Base-by-base conservation (phyloP, 2,888 invertebrate species). In the Theretra japonica region DNA sequence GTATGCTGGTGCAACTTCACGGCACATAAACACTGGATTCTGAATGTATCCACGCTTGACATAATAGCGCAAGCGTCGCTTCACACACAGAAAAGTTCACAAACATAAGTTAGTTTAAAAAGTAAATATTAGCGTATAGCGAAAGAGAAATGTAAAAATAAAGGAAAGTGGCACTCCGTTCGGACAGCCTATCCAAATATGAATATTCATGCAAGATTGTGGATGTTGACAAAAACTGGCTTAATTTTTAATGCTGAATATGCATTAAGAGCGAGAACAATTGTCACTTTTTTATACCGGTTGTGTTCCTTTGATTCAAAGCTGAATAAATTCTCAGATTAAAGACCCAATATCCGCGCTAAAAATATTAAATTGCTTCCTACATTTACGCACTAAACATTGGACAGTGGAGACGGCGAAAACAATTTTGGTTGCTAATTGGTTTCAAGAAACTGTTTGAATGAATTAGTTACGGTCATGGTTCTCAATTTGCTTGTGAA, bases 391-490 rank as follows among this genome's bases (percentile, higher is more conserved):
- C 2, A 48, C 17, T 23, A 17, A 65, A 65, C 23, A 41, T 41
- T 65, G 21, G 23, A 17, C 48, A 65, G 1, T 48, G 23, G 15
- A 62, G 62, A 41, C 33, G 41, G 41, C 41, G 33, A 48, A 65
- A 48, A 65, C 65, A 69, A n/a, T 28, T 68, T 25, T 23, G 23
- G 25, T 50, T 69, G 30, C 28, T 28, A 56, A 28, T 56, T 30
- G 30, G 21, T 19, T 68, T 48, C 4, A 69, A 30, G n/a, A 53
- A n/a, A 25, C 60, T 41, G 30, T 56, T 53, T 25, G 19, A 56
- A 58, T 70, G 33, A 33, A 70, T 70, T 70, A 70, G 69, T 70
- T 33, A 58, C 69, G 33, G 58, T 58, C 41, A 70, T 58, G 30
- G 23, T 6, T 33, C 56, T 57, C 33, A 41, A 57, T 33, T 57